Conservation (phyloP, 2,797 vertebrate genomes). For the Capromys pilorides region DNA sequence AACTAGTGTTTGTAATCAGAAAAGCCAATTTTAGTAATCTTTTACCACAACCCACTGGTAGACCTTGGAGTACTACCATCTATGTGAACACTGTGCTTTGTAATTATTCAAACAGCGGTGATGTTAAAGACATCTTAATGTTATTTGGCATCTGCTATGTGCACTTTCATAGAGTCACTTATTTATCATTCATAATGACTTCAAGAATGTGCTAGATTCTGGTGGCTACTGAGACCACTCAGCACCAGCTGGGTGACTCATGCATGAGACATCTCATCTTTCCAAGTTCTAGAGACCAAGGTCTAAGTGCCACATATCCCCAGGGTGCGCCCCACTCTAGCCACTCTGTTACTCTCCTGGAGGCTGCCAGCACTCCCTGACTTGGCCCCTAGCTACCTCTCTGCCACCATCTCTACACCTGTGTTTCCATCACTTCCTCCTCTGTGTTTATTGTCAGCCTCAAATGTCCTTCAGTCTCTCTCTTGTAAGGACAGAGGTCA, state of each 20-base stretch:
- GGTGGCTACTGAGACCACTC: neutral
- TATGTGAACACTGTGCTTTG: neutral
- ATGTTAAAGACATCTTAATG: neutral
- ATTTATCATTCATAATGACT: neutral
- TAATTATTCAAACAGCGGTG: neutral
- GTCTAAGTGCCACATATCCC: neutral
- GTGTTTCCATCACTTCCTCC: too few relatives aligned
- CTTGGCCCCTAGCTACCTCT: accelerated
- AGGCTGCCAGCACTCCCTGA: too few relatives aligned
- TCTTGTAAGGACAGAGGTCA: neutral
- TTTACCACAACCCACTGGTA: neutral
- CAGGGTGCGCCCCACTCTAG: too few relatives aligned
- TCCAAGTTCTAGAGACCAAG: neutral
- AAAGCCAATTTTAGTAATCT: neutral
- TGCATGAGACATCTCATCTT: neutral
- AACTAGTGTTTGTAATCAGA: neutral
- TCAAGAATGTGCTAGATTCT: neutral
- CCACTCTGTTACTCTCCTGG: too few relatives aligned
- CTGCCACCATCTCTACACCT: neutral
- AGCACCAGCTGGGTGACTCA: neutral
- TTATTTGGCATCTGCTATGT: neutral
- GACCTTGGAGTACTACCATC: neutral
- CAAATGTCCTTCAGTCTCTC: neutral
- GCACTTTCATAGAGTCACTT: neutral
- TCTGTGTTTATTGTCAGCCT: neutral